phyloP scores from a whole-genome alignment of 2,113 vertebrate species.

The Oreochromis tanganicae region DNA sequence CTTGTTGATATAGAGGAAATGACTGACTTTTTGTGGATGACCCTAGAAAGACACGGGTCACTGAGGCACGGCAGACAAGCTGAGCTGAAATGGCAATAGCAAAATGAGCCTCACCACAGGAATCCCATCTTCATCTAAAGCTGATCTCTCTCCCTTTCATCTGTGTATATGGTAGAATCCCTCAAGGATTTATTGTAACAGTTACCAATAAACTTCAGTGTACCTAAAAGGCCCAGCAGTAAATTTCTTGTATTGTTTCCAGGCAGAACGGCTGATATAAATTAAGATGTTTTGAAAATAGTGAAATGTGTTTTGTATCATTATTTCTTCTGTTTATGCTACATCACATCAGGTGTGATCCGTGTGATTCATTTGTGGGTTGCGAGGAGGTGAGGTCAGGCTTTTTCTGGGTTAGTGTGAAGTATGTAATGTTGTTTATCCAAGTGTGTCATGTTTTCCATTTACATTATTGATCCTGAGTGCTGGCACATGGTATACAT shows the following conservation, averaged over 20 bases:
- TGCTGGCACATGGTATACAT: neutral
- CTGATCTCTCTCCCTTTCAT: slow-evolving; percentile 9
- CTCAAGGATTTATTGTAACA: slow-evolving; percentile 35
- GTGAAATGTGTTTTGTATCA: neutral
- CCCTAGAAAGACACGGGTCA: slow-evolving; percentile 45
- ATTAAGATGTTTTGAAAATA: neutral
- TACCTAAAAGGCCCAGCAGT: neutral
- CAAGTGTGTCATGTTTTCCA: neutral
- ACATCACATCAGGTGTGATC: neutral
- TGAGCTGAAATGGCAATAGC: neutral
- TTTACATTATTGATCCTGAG: neutral
- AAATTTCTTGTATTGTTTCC: neutral
- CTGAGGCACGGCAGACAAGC: neutral
- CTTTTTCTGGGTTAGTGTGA: neutral
- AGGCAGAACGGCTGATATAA: neutral
- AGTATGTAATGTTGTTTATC: neutral
- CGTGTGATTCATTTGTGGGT: neutral
- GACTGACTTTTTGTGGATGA: slow-evolving; percentile 27
- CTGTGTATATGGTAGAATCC: neutral
- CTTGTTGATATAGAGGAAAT: neutral
- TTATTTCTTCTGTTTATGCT: neutral
- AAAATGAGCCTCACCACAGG: slow-evolving; percentile 17
- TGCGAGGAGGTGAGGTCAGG: neutral
- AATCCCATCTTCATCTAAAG: slow-evolving; percentile 33
- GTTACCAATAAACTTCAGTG: slow-evolving; percentile 43